phyloP scores from a whole-genome alignment of 2,113 vertebrate species.

The Heterocephalus glaber region DNA sequence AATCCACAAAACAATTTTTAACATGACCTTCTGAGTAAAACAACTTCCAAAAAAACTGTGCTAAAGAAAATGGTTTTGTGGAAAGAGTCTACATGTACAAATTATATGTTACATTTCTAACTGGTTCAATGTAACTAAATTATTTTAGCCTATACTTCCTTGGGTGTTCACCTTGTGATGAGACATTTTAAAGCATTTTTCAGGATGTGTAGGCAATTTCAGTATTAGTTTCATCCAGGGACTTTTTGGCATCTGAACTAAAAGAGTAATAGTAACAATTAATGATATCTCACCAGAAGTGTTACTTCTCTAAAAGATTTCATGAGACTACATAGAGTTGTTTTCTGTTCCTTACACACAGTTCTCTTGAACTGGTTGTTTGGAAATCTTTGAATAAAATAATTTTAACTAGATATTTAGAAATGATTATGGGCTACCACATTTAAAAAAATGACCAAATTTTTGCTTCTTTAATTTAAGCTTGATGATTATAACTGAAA shows the following conservation, averaged over 20 bases:
- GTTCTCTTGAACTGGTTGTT: neutral
- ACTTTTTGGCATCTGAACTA: constrained; percentile 4
- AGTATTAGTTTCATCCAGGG: neutral
- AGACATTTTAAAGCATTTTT: neutral
- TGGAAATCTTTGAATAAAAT: constrained; percentile 44
- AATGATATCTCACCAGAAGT: neutral
- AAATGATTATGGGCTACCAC: neutral
- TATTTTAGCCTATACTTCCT: neutral
- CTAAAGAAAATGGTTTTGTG: constrained; percentile 17
- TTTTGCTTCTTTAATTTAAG: constrained; percentile 27
- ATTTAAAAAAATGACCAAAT: neutral
- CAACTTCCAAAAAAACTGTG: neutral
- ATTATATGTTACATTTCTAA: neutral
- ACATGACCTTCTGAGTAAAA: neutral
- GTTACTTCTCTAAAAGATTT: neutral
- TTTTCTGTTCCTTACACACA: neutral
- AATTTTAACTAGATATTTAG: neutral
- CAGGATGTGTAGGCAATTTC: neutral
- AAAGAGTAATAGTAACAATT: neutral
- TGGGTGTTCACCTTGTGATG: neutral
- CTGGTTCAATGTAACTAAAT: neutral
- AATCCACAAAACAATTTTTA: neutral
- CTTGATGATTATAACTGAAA: no score
- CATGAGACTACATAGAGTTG: neutral
- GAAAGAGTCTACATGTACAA: neutral